These are phyloP conservation scores for Leucophenga varia DNA, from an alignment of 1,140 invertebrate genomes.

Conservation along the genomic window DNA sequence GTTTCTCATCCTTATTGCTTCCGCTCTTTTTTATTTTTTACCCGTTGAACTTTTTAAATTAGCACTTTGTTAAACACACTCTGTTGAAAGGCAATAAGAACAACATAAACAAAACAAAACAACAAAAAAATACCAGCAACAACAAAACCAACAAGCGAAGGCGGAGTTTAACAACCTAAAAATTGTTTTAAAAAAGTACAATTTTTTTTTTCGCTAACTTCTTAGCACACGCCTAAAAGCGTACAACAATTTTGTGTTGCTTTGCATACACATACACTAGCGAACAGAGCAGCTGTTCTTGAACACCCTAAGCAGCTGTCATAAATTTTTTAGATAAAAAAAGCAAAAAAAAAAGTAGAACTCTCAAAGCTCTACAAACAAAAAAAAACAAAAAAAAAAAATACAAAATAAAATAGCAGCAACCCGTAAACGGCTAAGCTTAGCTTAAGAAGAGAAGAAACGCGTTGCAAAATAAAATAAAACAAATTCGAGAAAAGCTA, in stretches of 20 bases:
- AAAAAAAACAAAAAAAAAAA: constrained; percentile 16
- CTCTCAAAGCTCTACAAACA: constrained; percentile 10
- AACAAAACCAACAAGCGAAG: neutral
- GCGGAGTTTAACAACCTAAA: neutral
- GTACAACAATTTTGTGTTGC: too few species aligned
- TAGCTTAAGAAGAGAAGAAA: neutral
- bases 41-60: constrained; percentile 53
- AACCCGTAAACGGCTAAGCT: constrained; percentile 15
- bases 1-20: constrained; percentile 11
- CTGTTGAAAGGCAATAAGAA: constrained; percentile 37
- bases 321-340: constrained; percentile 32
- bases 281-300: constrained; percentile 10
- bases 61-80: constrained; percentile 54
- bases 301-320: constrained; percentile 23
- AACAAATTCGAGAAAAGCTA: too few species aligned
- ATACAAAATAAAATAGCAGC: constrained; percentile 16
- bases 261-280: too few species aligned
- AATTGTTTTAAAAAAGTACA: neutral
- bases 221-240: too few species aligned
- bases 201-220: neutral
- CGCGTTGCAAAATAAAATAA: neutral
- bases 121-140: constrained; percentile 37
- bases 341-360: too few species aligned
- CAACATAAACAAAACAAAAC: constrained; percentile 10
- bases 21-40: too few species aligned